Base-by-base conservation (phyloP, 1,140 invertebrate genomes). In the Drosophila tani region DNA sequence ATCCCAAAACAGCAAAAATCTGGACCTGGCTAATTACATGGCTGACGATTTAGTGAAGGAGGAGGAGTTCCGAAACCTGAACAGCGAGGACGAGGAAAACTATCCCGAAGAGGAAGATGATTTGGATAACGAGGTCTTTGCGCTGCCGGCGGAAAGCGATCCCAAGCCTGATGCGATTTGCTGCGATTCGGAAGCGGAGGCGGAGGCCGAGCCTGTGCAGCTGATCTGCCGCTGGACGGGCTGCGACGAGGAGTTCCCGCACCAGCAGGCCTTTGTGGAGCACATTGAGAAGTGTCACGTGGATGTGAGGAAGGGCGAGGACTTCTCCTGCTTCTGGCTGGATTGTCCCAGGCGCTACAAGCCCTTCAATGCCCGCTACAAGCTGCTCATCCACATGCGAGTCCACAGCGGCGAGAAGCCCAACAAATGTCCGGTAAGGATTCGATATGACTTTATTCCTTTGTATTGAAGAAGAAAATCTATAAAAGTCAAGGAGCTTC, bases 331-430 rank as follows among this genome's bases (percentile, higher is more conserved):
- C 92, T 95, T 97, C 47, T 99, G 98, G 98, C 94, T 95, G 47
- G 96, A 96, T 3, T 99, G 98, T 93, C 96, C 96, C 0, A 94
- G 98, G 32, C 94, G 96, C 50, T 94, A 96, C 41, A 95, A 97
- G 50, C 97, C 98, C 0, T 99, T 99, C 93, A 99, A 99, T 93
- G 98, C 98, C 0, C 94, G 98, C 58, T 99, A 99, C 94, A 99
- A 99, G 91, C 94, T 99, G 7, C 95, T 99, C 9, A 99, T 99
- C 66, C 98, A 99, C 92, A 99, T 99, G 98, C 93, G 98, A 9
- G 98, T 99, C 0, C 98, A 99, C 91, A 98, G 97, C 43, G 98
- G 98, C 15, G 98, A 99, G 88, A 99, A 99, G 86, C 98, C 98
- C 1, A 99, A 99, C 93, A 97, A 98, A 94, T 99, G 98, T 93